phyloP scores from a whole-genome alignment of 2,888 invertebrate species.

The Athripsodes cinereus region DNA sequence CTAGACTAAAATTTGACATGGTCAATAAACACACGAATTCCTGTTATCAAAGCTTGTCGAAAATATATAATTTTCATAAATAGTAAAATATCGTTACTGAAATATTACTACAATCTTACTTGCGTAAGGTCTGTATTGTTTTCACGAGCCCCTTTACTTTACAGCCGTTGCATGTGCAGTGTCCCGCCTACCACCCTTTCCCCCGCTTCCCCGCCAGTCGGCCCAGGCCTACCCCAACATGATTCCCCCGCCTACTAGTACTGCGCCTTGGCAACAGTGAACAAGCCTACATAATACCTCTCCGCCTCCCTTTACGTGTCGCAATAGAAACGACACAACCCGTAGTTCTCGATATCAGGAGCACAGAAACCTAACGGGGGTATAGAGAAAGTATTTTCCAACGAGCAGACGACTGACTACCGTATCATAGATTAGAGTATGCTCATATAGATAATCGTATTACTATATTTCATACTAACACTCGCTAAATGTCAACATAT shows the following conservation, averaged over 20 bases:
- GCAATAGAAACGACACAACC: neutral
- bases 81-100: too few species aligned
- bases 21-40: too few species aligned
- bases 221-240: neutral
- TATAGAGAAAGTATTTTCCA: neutral
- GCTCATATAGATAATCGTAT: too few species aligned
- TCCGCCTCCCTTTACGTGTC: neutral
- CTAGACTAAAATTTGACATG: too few species aligned
- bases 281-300: conserved; percentile 1
- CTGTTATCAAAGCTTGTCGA: too few species aligned
- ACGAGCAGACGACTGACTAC: too few species aligned
- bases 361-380: neutral
- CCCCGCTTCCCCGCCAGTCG: neutral
- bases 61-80: too few species aligned
- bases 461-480: too few species aligned
- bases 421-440: too few species aligned
- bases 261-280: neutral
- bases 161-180: neutral
- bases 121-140: too few species aligned
- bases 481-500: too few species aligned
- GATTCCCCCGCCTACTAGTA: neutral
- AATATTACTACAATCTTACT: too few species aligned
- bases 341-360: neutral
- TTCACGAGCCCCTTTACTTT: neutral
- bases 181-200: neutral